These are phyloP conservation scores for Brachionus plicatilis DNA, from an alignment of 1,140 invertebrate genomes.

Conservation along the genomic window DNA sequence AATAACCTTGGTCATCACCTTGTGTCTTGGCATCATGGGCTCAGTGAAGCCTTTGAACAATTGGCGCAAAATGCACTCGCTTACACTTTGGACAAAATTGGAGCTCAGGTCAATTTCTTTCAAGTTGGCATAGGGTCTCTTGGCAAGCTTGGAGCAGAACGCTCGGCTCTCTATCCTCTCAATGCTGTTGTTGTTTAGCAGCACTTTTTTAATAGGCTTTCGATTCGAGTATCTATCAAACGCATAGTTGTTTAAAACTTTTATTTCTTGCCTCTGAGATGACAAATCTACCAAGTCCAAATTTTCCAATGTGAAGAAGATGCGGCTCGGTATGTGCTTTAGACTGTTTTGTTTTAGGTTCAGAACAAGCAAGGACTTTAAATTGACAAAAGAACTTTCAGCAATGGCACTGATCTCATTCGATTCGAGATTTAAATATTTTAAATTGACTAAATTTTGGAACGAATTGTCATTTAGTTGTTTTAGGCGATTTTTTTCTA, in stretches of 20 bases:
- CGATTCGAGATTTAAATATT: conserved; percentile 24
- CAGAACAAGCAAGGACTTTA: not conserved
- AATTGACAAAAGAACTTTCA: conserved; percentile 11
- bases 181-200: conserved; percentile 1
- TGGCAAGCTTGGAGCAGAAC: conserved; percentile 24
- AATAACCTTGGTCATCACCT: not conserved
- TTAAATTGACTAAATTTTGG: conserved; percentile 34
- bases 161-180: not conserved
- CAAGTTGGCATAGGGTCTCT: not conserved
- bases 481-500: conserved; percentile 22
- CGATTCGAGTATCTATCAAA: conserved; percentile 26
- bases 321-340: conserved; percentile 26
- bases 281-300: conserved; percentile 28
- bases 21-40: not conserved
- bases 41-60: conserved; percentile 7
- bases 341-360: conserved; percentile 1
- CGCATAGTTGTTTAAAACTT: not conserved
- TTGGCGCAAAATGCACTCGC: conserved; percentile 24
- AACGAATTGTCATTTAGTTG: conserved; percentile 37
- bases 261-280: not conserved
- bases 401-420: conserved; percentile 38
- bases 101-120: conserved; percentile 16
- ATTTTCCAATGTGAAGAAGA: conserved; percentile 25
- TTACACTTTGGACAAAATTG: not conserved
- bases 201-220: not conserved